Evolutionary conservation across 2,888 invertebrate genomes (phyloP), one percentile per base, ranked within the genome.

Genomic region (Pegoplata infirma): DNA sequence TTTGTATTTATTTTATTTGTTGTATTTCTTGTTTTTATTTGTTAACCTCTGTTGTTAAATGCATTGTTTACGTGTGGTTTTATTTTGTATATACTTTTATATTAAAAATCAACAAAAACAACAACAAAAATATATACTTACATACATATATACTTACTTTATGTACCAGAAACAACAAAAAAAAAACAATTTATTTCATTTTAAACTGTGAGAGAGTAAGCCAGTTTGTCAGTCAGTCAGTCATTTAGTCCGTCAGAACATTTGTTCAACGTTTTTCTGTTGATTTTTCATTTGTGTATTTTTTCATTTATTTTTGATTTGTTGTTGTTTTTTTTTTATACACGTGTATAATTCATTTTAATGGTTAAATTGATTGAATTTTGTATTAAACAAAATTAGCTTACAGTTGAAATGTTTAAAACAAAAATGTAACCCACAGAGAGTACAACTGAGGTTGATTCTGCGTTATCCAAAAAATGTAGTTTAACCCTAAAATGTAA

Each of bases 291-390:
- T 77, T 73, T 17, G 49, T 77, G 73, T 56, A 68, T 67, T 16
- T 69, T 67, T n/a, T 55, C 46, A 47, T 63, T 55, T 32, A 16
- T 53, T 53, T n/a, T 56, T 56, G 23, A n/a, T 47, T 40, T 19
- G n/a, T 36, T 21, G 21, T 56, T 32, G 40, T 21, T 56, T 32
- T 8, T n/a, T n/a, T 56, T 17, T 16, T 7, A 17, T 44, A 51
- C 40, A 63, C 28, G 44, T 51, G 58, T 58, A 47, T 19, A 69
- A 58, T 53, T 73, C 53, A 23, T 79, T 72, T 72, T 76, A 76
- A 76, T 80, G 58, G 63, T 72, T 47, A 63, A 80, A 80, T 80
- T 76, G 79, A 76, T 80, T 76, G 58, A 67, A 67, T 51, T 67
- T 76, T 63, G 25, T 58, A 61, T 75, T 72, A 53, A 58, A 51